phyloP scores from a whole-genome alignment of 2,797 vertebrate species.

The Cossypha heuglini region DNA sequence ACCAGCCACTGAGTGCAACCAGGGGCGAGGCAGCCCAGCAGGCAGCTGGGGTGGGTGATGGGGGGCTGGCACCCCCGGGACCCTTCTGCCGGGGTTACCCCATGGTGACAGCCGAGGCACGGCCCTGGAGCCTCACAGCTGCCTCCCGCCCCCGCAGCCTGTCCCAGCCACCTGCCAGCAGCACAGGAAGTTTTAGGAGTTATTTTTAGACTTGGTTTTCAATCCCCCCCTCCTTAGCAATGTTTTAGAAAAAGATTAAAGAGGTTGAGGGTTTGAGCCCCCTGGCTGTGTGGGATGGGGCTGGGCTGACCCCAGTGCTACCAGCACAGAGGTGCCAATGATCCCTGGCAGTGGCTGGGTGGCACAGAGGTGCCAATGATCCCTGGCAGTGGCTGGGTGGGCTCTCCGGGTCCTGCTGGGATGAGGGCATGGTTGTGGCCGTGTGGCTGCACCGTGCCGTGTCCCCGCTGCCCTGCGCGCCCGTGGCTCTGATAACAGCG shows the following conservation, averaged over 20 bases:
- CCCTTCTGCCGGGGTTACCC: background rate
- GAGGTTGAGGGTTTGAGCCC: background rate
- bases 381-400: background rate
- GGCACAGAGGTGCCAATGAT: too few species aligned
- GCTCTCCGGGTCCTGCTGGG: rapidly evolving
- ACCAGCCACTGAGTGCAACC: background rate
- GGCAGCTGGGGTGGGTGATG: background rate
- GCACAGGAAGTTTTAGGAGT: slow-evolving; percentile 54
- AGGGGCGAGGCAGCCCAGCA: background rate
- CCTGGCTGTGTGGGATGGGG: rapidly evolving
- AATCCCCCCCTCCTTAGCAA: background rate
- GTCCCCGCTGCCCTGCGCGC: background rate
- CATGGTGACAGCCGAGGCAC: rapidly evolving
- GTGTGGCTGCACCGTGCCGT: background rate
- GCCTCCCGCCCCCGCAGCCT: background rate
- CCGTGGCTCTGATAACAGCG: rapidly evolving
- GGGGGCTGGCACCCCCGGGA: background rate
- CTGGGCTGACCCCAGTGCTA: background rate
- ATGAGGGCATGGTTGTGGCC: background rate
- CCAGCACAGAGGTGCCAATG: rapidly evolving
- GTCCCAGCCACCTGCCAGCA: slow-evolving; percentile 49
- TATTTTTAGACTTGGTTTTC: slow-evolving; percentile 30
- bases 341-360: background rate
- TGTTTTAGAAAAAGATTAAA: background rate
- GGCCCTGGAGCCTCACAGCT: slow-evolving; percentile 6